Percentiles rank a stretch among this genome's conserved stretches.
phyloP scores from a whole-genome alignment of 2,797 vertebrate genomes.

The Alcedo atthis region DNA sequence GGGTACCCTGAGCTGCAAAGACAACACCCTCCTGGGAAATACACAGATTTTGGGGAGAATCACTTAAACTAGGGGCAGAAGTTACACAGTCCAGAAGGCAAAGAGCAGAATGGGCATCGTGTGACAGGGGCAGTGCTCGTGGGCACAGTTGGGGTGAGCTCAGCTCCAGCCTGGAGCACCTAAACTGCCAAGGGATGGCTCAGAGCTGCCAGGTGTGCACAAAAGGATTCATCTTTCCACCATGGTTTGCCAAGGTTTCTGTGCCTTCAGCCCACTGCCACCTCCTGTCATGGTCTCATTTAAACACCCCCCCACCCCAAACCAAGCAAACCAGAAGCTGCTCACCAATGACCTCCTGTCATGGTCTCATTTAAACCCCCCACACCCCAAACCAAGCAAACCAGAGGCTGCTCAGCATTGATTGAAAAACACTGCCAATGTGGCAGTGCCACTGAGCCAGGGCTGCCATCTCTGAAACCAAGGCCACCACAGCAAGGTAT shows the following conservation, averaged over 20 bases:
- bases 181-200: background rate
- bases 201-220: fast-evolving
- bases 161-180: background rate
- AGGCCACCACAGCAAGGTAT: background rate
- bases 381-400: background rate
- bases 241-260: fast-evolving
- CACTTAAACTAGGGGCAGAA: background rate
- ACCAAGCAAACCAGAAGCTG: background rate
- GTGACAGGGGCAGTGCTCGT: fast-evolving
- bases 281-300: background rate
- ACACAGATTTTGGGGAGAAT: too few species aligned
- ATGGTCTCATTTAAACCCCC: background rate
- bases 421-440: background rate
- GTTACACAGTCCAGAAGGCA: background rate
- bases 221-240: background rate
- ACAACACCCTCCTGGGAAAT: background rate
- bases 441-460: fast-evolving
- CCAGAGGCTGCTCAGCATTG: fast-evolving
- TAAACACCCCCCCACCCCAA: background rate
- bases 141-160: background rate
- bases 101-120: too few species aligned
- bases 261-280: background rate
- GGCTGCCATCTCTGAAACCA: fast-evolving
- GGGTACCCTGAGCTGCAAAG: background rate
- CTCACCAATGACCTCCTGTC: too few species aligned